Base-by-base conservation (phyloP, 2,797 vertebrate species). In the Percopsis omiscomaycus region DNA sequence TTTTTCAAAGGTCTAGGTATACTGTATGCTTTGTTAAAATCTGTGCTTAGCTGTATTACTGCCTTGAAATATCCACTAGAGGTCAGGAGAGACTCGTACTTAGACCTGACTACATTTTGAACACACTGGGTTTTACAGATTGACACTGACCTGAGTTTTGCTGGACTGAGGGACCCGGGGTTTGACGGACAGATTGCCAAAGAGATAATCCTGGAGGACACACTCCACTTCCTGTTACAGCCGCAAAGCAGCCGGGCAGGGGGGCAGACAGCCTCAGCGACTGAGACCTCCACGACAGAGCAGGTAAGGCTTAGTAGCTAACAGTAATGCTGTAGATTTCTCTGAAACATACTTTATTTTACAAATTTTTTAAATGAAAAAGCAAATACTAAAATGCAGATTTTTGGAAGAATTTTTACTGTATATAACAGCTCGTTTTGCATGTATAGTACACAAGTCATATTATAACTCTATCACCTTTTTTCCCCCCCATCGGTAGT, bases 191-290 rank as follows among this genome's bases (percentile, higher is more conserved):
- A 94, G 88, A 93, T 89, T 69, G 89, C 90, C 57, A 95, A 89
- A 92, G 92, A 96, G 86, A 82, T 84, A 47, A 79, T 99, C 77
- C 88, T 98, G 78, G 92, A 95, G 86, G 95, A 98, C 64, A 89
- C 89, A 0, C 93, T 98, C 56, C 88, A 77, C 78, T 93, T 98
- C 85, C 90, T 97, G 62, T 83, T 95, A 61, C 83, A 88, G 22
- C 84, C 89, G 51, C 77, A 80, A 51, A 80, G 84, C 9, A 86
- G 84, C 28, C 71, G 84, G 69, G 65, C 75, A 1, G 48, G 9
- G 52, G 78, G 84, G 56, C 61, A 77, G 73, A 83, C 89, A 55
- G 61, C 77, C 65, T 76, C 92, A 64, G 64, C 81, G 57, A 86
- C 85, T 22, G 64, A 86, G 37, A 64, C 13, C 59, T 73, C 72